Evolutionary conservation across 2,888 invertebrate genomes (phyloP).

Genomic region (Dysmachus trigonus): DNA sequence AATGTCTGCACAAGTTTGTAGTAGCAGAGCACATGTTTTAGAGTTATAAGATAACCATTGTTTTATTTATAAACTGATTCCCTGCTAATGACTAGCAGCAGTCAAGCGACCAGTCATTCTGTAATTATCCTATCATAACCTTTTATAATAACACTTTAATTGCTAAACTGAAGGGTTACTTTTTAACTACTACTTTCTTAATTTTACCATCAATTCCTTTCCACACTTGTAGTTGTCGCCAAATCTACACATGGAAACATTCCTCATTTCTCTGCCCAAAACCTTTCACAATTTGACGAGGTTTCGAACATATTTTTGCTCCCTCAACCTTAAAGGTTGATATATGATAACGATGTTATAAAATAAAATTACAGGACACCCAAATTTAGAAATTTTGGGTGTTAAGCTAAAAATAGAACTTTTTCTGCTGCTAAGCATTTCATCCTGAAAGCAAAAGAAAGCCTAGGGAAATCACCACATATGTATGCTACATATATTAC

Average conservation of each 20-base stretch:
- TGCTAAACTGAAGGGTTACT: no score
- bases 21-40: no score
- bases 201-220: neutral
- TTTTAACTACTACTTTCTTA: neutral
- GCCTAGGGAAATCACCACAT: neutral
- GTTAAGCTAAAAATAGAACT: neutral
- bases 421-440: neutral
- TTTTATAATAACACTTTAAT: no score
- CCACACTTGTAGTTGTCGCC: neutral
- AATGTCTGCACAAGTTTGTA: no score
- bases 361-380: neutral
- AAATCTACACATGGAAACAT: neutral
- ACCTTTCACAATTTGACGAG: neutral
- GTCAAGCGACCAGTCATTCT: no score
- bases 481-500: neutral
- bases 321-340: neutral
- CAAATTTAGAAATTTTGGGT: neutral
- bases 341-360: no score
- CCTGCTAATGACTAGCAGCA: no score
- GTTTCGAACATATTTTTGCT: neutral
- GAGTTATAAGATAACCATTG: no score
- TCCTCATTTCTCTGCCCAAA: neutral
- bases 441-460: neutral
- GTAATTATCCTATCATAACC: no score
- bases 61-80: no score